Evolutionary conservation across 2,797 vertebrate species (phyloP), one percentile per base, ranked within the genome.

Genomic region (Periophthalmus magnuspinnatus): DNA sequence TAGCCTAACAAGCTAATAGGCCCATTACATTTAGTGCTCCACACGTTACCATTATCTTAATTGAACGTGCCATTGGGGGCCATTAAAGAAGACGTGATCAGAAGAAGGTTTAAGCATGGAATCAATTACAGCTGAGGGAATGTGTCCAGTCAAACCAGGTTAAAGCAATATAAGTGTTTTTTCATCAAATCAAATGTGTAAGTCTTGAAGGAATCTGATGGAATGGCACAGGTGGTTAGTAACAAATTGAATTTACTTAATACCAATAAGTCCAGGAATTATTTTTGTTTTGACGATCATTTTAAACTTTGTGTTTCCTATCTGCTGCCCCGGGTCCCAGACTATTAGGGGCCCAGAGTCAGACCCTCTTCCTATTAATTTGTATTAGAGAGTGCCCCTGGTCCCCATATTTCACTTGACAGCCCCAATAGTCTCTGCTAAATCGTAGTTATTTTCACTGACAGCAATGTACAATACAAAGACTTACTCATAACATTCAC

Each of bases 41-140:
- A 19, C 52, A 65, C 45, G 59, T 75, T n/a, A 5, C 77, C 70
- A 76, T 83, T 79, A 82, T 70, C 66, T 81, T 81, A 79, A 84
- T 77, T 76, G 77, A 79, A 75, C 68, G 4, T 74, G 81, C 76
- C 24, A 38, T 63, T 67, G 76, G 14, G 34, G 76, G 57, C 67
- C 71, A 79, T 79, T 75, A 73, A 74, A n/a, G 61, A 47, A 41
- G 76, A 78, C 75, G 69, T 76, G 73, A 77, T 64, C 36, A 67
- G 76, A 67, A 61, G n/a, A 22, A 71, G 61, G 70, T 57, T 61
- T 13, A 5, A 67, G 60, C 65, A 70, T 45, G 33, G 48, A 54
- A 33, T 60, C 58, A 66, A 65, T 72, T 70, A 48, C 55, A 69
- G 52, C 56, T 67, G 58, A 65, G 59, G 50, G 19, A 28, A 38